Base-by-base conservation (phyloP, 2,888 invertebrate species). In the Microplitis manilae region DNA sequence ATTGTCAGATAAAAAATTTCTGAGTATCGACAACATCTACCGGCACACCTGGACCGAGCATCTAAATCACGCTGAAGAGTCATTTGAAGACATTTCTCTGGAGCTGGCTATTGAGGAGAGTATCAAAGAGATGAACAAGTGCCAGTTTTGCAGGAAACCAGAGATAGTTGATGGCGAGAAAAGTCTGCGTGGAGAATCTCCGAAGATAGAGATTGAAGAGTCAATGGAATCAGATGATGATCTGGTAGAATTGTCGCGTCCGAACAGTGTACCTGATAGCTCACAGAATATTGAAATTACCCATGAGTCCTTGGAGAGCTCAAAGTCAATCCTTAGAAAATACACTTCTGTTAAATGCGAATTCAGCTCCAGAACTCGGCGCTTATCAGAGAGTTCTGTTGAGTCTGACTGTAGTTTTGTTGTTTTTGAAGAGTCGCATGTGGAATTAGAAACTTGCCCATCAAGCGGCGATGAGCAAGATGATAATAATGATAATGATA, bases 251-350 rank as follows among this genome's bases (percentile, higher is more conserved):
- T 50, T 50, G 5, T 50, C 50, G 8, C 13, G 50, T 50, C 50
- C 50, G 50, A 50, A 50, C 50, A 15, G 20, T 62, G 62, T 17
- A 15, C 62, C 15, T 15, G 20, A 62, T 5, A 62, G 0, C 6
- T 5, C 83, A 40, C 79, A 75, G 8, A 65, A 20, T 40, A 65
- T 38, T 50, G 15, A n/a, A 74, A 39, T 41, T 60, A 60, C 9
- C 61, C 9, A 41, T 68, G 40, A 59, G 9, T 64, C 71, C 41
- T 41, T 20, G 75, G 75, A 30, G 38, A 64, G 41, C 5, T 40
- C 73, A 7, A 38, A 38, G 8, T 50, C 50, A 50, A 50, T 13
- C 1, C 4, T 50, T 13, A 13, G 13, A 50, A 50, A 79, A 30
- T 59, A 73, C 30, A 8, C 73, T 1, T 39, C 79, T n/a, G 38